Evolutionary conservation across 1,140 invertebrate genomes (phyloP).

Genomic region (Euwallacea fornicatus): DNA sequence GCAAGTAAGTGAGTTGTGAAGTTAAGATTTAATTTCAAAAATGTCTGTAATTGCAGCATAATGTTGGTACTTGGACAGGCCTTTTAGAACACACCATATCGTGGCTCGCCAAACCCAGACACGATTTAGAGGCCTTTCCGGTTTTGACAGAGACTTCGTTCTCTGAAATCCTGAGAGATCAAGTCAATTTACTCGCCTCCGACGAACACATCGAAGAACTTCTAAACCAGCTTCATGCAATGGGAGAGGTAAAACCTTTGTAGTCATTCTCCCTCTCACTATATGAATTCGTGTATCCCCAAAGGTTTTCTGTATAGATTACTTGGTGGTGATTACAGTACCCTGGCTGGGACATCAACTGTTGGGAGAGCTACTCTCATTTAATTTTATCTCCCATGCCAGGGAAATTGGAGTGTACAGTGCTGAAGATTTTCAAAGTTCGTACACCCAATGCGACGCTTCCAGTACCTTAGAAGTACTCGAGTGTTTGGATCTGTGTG

Average conservation of each 20-base stretch:
- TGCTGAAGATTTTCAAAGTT: slow-evolving; percentile 75
- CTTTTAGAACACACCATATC: slow-evolving; percentile 64
- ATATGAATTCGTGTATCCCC: slow-evolving; percentile 17
- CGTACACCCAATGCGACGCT: slow-evolving; percentile 75
- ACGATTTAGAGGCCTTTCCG: slow-evolving; percentile 62
- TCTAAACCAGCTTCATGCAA: slow-evolving; percentile 68
- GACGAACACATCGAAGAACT: slow-evolving; percentile 69
- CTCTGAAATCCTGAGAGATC: slow-evolving; percentile 61
- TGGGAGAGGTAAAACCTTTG: slow-evolving; percentile 63
- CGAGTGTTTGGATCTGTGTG: slow-evolving; percentile 72
- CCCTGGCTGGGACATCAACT: slow-evolving; percentile 75
- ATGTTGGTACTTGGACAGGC: slow-evolving; percentile 61
- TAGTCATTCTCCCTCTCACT: not conserved
- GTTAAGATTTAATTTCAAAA: slow-evolving; percentile 1
- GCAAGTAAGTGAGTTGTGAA: slow-evolving; percentile 41
- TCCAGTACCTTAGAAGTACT: slow-evolving; percentile 69
- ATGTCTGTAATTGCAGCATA: slow-evolving; percentile 41
- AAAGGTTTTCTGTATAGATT: slow-evolving; percentile 57
- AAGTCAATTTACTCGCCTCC: slow-evolving; percentile 71
- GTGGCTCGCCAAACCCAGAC: slow-evolving; percentile 61
- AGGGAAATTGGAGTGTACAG: slow-evolving; percentile 77
- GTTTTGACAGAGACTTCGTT: slow-evolving; percentile 70
- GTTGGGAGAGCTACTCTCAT: slow-evolving; percentile 67
- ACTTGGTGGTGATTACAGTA: slow-evolving; percentile 74
- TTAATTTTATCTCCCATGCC: slow-evolving; percentile 62